These are phyloP conservation scores for Dendrophyllia cribrosa DNA, from an alignment of 64 coral and sea anemone species.

Conservation along the genomic window DNA sequence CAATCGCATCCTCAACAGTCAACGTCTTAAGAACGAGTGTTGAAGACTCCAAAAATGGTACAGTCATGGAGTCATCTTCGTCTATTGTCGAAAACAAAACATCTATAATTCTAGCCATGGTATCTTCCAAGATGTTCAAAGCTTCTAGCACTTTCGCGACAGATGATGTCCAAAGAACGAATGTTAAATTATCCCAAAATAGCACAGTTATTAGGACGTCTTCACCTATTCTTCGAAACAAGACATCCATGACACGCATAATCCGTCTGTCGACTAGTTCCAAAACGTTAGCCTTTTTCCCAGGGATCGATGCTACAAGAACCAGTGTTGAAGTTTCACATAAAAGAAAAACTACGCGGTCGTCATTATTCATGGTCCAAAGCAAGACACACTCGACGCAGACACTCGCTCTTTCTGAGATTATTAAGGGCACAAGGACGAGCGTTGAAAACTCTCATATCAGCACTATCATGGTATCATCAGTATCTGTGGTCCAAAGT, in stretches of 20 bases:
- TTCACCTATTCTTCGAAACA: neutral
- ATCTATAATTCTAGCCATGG: no score
- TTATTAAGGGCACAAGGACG: no score
- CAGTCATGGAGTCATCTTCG: neutral
- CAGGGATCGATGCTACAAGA: neutral
- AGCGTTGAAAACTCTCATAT: no score
- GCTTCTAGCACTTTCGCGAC: no score
- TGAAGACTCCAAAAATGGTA: neutral
- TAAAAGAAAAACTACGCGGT: neutral
- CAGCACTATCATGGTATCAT: no score
- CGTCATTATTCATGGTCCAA: neutral
- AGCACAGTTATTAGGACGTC: neutral
- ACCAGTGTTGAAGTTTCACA: neutral
- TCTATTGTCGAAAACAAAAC: neutral
- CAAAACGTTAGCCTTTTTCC: neutral
- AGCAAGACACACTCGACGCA: neutral
- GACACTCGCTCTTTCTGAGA: no score
- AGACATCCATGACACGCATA: neutral
- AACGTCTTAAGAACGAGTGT: neutral
- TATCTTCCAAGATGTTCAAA: no score
- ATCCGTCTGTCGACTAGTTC: neutral
- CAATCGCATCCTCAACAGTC: neutral
- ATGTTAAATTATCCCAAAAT: neutral
- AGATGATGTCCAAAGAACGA: neutral
- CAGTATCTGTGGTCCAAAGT: no score